Base-by-base conservation (phyloP, 2,797 vertebrate species). In the Botia kubotai region DNA sequence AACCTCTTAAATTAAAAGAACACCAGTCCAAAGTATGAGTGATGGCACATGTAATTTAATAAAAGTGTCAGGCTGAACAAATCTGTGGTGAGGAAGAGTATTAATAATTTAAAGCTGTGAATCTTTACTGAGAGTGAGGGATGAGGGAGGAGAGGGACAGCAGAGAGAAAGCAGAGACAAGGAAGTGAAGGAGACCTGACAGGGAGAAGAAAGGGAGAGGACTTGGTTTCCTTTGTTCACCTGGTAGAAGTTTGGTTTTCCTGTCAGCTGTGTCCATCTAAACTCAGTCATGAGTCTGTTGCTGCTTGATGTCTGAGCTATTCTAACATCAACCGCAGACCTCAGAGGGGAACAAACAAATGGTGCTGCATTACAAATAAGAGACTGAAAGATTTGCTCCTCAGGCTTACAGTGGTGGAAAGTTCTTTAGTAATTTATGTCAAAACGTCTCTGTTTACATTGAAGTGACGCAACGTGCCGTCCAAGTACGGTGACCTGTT, bases 101-200 rank as follows among this genome's bases (percentile, higher is more conserved):
- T 94, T 93, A 93, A 94, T 93, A 93, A 94, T 94, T 94, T 89
- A 94, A 88, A 89, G 66, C 83, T 77, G 71, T 52, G 85, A 91
- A 90, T 91, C 85, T 86, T 91, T 77, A 86, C 84, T 74, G 83
- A 90, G 86, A 90, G 85, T 78, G 71, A 84, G 46, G 46, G 63
- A 72, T 50, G n/a, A 48, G 68, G 63, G 80, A 79, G 65, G 82
- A 75, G 65, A 69, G n/a, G 10, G 48, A 16, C 39, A 53, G 26
- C 79, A 87, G 72, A 53, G 73, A 72, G 71, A 19, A 72, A 71
- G 23, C 39, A 81, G 71, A 79, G 60, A 77, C 60, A 33, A 23
- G 19, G 26, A 74, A 79, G 67, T 77, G 55, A 74, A 23, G 33
- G 69, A 67, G 58, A 19, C 39, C 69, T 71, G 70, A 29, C 26